These are phyloP conservation scores for Lophius americanus DNA, from an alignment of 2,797 vertebrate species.

Conservation along the genomic window DNA sequence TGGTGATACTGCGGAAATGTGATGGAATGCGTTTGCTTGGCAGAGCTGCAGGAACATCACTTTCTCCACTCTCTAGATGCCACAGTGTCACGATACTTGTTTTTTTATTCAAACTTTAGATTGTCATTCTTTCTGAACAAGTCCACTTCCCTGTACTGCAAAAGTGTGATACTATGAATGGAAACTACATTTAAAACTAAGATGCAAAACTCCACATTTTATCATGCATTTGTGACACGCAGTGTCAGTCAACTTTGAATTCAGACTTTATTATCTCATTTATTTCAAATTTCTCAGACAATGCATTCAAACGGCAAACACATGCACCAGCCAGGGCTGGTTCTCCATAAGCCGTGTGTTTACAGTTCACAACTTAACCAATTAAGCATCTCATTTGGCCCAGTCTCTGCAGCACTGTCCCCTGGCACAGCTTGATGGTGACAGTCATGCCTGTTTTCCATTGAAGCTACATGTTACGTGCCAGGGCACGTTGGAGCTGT, in stretches of 20 bases:
- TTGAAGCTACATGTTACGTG: slow-evolving; percentile 22
- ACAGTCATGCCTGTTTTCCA: slow-evolving; percentile 40
- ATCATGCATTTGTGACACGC: not conserved
- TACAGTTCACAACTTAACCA: slow-evolving; percentile 60
- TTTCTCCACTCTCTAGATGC: slow-evolving; percentile 18
- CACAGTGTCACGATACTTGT: slow-evolving; percentile 14
- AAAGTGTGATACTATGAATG: not conserved
- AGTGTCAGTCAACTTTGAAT: not conserved
- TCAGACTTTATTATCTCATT: not conserved
- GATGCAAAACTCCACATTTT: not conserved
- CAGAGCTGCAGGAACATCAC: slow-evolving; percentile 28
- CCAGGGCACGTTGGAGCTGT: slow-evolving; percentile 66
- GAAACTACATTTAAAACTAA: not conserved
- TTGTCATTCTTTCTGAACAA: not conserved
- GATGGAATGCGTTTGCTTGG: slow-evolving; percentile 57
- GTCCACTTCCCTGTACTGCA: not conserved
- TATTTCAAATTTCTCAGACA: slow-evolving; percentile 17
- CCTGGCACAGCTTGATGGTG: slow-evolving; percentile 46
- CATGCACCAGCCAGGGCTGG: slow-evolving; percentile 31
- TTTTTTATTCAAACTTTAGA: not conserved
- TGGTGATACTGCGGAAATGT: slow-evolving; percentile 41
- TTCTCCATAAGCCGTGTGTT: slow-evolving; percentile 52
- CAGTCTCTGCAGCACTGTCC: slow-evolving; percentile 43
- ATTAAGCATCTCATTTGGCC: slow-evolving; percentile 53
- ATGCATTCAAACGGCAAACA: slow-evolving; percentile 22